Conservation (phyloP, 1,140 invertebrate species). For the Orchesella cincta region DNA sequence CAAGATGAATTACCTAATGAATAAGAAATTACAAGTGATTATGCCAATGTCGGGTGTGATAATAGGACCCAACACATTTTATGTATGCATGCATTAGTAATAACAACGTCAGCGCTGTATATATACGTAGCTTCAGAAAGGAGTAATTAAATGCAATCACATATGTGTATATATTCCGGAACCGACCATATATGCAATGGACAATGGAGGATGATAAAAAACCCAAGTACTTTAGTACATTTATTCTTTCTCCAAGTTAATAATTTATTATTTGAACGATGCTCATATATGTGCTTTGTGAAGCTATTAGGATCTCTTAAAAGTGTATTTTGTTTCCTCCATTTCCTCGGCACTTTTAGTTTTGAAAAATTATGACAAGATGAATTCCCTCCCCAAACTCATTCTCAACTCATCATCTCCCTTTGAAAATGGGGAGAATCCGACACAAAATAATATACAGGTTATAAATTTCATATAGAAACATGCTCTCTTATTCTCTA, state of each 20-base stretch:
- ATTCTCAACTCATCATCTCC: conserved; percentile 29
- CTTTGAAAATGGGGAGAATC: conserved; percentile 15
- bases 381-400: conserved; percentile 28
- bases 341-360: conserved; percentile 26
- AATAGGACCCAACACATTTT: too few species aligned
- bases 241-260: too few species aligned
- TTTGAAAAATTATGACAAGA: conserved; percentile 29
- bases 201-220: too few species aligned
- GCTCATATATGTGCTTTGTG: too few species aligned
- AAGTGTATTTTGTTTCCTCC: conserved; percentile 6
- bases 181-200: too few species aligned
- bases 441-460: neutral
- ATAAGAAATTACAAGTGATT: conserved; percentile 27
- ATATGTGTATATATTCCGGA: too few species aligned
- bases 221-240: too few species aligned
- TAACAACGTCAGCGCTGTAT: too few species aligned
- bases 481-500: neutral
- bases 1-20: conserved; percentile 17
- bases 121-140: too few species aligned
- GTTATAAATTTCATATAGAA: neutral
- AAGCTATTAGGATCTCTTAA: neutral
- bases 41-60: conserved; percentile 8
- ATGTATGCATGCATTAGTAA: too few species aligned
- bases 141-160: too few species aligned
- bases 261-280: too few species aligned